phyloP scores from a whole-genome alignment of 2,888 invertebrate genomes.

The Resseliella maxima region DNA sequence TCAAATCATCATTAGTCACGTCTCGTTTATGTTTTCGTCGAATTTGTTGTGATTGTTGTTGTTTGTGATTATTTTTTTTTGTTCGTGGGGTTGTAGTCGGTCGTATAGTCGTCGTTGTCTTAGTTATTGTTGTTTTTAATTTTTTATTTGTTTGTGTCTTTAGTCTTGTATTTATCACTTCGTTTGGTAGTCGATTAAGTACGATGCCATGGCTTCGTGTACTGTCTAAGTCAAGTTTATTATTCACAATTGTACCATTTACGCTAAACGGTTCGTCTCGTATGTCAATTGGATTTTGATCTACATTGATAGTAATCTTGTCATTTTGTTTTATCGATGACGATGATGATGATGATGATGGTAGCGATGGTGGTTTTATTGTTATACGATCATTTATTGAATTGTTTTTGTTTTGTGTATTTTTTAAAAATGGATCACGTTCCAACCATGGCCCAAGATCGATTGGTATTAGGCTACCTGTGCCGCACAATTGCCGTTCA shows the following conservation, averaged over 20 bases:
- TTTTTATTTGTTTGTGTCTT: constrained; percentile 60
- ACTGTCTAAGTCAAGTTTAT: constrained; percentile 72
- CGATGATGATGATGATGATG: too few relatives aligned
- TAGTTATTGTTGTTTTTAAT: constrained; percentile 26
- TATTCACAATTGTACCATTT: constrained; percentile 68
- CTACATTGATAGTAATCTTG: constrained; percentile 61
- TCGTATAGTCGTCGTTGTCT: constrained; percentile 51
- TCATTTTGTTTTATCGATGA: constrained; percentile 59
- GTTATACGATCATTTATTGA: constrained; percentile 45
- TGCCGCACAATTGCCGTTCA: constrained; percentile 64
- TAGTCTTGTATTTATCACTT: constrained; percentile 64
- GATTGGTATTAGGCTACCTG: constrained; percentile 63
- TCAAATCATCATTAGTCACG: background rate
- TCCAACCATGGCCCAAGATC: constrained; percentile 66
- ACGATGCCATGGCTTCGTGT: constrained; percentile 62
- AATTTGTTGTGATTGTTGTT: too few relatives aligned
- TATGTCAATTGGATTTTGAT: constrained; percentile 62
- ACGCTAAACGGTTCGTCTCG: constrained; percentile 59
- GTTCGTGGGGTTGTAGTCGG: constrained; percentile 19
- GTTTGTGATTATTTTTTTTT: constrained; percentile 31
- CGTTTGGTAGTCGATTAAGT: constrained; percentile 65
- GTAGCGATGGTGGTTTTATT: background rate
- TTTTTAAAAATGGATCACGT: constrained; percentile 64
- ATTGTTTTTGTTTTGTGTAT: constrained; percentile 57
- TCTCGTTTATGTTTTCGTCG: constrained; percentile 51